A percentile compares a stretch with the other conserved stretches of the same genome.
Conservation (phyloP, 2,113 vertebrate species). For the Siphamia tubifer region DNA sequence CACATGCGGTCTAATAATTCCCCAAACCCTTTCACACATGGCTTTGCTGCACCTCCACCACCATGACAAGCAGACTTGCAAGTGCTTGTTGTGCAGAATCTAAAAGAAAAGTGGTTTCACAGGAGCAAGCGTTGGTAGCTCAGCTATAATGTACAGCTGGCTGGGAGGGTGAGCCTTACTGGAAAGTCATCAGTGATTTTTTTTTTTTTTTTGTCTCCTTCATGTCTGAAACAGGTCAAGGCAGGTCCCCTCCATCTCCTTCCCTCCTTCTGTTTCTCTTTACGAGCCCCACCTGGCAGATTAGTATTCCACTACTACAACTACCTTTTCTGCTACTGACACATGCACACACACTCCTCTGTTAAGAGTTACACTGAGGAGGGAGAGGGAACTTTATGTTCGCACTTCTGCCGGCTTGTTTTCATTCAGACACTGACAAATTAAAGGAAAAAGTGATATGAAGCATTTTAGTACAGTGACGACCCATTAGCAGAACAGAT, state of each 20-base stretch:
- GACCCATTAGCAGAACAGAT: no score
- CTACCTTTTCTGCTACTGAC: constrained; percentile 44
- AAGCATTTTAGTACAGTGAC: no score
- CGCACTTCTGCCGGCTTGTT: constrained; percentile 20
- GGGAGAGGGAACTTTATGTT: constrained; percentile 48
- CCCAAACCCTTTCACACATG: constrained; percentile 2
- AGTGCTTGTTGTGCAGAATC: constrained; percentile 19
- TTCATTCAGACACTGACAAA: constrained; percentile 8
- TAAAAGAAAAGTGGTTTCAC: constrained; percentile 8
- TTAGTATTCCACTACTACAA: constrained; percentile 60
- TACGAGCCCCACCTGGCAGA: constrained; percentile 77
- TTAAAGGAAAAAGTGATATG: no score
- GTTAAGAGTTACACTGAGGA: constrained; percentile 2
- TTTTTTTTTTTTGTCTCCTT: constrained; percentile 56
- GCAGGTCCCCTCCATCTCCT: constrained; percentile 68
- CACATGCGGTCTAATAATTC: constrained; percentile 41
- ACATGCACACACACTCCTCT: not conserved
- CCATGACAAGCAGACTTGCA: constrained; percentile 27
- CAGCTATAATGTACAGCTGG: constrained; percentile 58
- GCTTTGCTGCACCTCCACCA: constrained; percentile 18
- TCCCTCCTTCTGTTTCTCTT: constrained; percentile 58
- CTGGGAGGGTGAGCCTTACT: constrained; percentile 61
- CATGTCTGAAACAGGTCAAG: constrained; percentile 78
- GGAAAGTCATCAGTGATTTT: constrained; percentile 70
- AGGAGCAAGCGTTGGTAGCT: constrained; percentile 28